phyloP scores from a whole-genome alignment of 2,113 vertebrate species.

The Manacus vitellinus region DNA sequence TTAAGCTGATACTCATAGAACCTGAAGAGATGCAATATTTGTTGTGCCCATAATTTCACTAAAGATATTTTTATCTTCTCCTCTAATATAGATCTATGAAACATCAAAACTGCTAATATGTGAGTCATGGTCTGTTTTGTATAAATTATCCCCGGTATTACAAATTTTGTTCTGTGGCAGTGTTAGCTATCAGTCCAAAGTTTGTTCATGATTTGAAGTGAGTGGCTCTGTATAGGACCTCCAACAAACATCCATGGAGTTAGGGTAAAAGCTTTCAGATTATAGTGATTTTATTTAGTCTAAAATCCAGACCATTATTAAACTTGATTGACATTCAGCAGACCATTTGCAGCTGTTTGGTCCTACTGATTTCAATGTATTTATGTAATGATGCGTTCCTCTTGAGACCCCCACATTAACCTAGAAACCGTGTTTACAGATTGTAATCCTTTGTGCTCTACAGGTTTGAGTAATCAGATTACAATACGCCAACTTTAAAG shows the following conservation, averaged over 20 bases:
- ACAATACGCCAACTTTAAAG: background rate
- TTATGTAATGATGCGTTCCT: background rate
- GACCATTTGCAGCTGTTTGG: background rate
- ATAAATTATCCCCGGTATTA: background rate
- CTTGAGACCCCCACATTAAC: background rate
- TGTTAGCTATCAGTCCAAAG: background rate
- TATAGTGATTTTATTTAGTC: background rate
- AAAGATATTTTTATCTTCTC: background rate
- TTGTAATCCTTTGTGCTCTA: constrained; percentile 11
- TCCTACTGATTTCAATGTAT: background rate
- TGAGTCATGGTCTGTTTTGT: background rate
- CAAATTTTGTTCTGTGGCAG: background rate
- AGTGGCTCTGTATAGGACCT: background rate
- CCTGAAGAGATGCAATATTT: background rate
- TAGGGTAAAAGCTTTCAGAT: background rate
- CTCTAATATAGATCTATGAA: background rate
- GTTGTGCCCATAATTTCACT: background rate
- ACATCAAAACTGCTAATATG: background rate
- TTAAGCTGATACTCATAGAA: background rate
- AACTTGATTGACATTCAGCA: background rate
- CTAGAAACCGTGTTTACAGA: constrained; percentile 10
- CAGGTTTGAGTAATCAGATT: background rate
- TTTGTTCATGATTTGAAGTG: background rate
- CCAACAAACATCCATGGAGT: background rate
- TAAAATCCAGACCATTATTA: background rate